Percentiles rank a stretch among this genome's conserved stretches.
Evolutionary conservation across 1,140 invertebrate species (phyloP).

Genomic region (Hyposmocoma kahamanoa): DNA sequence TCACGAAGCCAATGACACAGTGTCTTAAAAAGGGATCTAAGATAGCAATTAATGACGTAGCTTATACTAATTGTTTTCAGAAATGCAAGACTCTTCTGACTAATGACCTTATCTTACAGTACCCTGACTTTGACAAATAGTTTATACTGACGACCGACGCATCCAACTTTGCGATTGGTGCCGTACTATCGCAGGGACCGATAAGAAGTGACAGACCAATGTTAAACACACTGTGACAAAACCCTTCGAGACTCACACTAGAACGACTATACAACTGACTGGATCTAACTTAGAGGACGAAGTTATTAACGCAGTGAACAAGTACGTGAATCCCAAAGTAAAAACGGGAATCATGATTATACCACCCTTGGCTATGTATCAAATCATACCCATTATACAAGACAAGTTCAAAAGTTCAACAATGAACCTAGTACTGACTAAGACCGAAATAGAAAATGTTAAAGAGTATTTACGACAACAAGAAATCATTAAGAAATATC

Average conservation of each 20-base stretch:
- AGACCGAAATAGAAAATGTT: background rate
- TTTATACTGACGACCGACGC: conserved; percentile 24
- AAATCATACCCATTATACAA: conserved; percentile 4
- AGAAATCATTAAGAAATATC: background rate
- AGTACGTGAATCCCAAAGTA: background rate
- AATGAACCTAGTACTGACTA: background rate
- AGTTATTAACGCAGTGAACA: background rate
- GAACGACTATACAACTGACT: background rate
- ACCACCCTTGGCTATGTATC: conserved; percentile 3
- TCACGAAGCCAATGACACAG: conserved; percentile 30
- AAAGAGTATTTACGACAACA: no score
- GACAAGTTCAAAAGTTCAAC: background rate
- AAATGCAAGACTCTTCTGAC: conserved; percentile 8
- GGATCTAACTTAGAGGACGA: conserved; percentile 1
- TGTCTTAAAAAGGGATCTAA: conserved; percentile 21
- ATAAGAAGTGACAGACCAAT: conserved; percentile 21
- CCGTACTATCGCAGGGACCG: conserved; percentile 17
- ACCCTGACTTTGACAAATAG: conserved; percentile 19
- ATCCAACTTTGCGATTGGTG: conserved; percentile 18
- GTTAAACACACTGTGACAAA: background rate
- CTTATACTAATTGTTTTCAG: conserved; percentile 10
- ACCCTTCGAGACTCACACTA: conserved; percentile 4
- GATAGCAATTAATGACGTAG: conserved; percentile 22
- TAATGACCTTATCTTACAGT: conserved; percentile 11
- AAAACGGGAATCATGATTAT: background rate